Conservation (phyloP, 2,888 invertebrate genomes). For the Aphidius colemani region DNA sequence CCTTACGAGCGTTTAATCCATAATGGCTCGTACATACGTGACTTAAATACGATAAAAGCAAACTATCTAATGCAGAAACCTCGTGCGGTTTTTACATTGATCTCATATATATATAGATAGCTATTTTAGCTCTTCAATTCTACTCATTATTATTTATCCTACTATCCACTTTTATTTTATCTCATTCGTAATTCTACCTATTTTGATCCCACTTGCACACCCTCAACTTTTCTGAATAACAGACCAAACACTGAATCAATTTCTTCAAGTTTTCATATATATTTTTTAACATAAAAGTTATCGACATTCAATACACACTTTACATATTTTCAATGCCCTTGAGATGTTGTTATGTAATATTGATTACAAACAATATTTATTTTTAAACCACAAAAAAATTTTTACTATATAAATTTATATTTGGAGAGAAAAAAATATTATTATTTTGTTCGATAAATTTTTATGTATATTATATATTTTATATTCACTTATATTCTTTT, state of each 20-base stretch:
- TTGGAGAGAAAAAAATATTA: no score
- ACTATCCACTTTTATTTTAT: not conserved
- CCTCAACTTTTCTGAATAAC: not conserved
- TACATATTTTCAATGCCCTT: not conserved
- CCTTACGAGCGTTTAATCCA: constrained; percentile 46
- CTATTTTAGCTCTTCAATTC: constrained; percentile 18
- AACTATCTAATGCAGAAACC: constrained; percentile 29
- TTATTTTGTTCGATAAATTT: no score
- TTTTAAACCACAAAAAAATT: no score
- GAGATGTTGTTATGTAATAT: not conserved
- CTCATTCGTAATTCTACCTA: not conserved
- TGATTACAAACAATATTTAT: no score
- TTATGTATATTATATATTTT: no score
- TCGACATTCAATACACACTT: constrained; percentile 13
- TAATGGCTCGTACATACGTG: constrained; percentile 43
- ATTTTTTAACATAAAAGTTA: constrained; percentile 13
- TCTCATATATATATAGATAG: not conserved
- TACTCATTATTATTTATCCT: not conserved
- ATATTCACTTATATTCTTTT: no score
- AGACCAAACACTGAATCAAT: constrained; percentile 18
- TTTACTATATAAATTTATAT: no score
- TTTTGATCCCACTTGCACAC: not conserved
- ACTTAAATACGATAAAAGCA: constrained; percentile 38
- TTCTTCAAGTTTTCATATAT: not conserved
- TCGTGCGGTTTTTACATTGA: constrained; percentile 27